Evolutionary conservation across 2,888 invertebrate species (phyloP), one percentile per base, ranked within the genome.

Genomic region (Linnaemya tessellans): DNA sequence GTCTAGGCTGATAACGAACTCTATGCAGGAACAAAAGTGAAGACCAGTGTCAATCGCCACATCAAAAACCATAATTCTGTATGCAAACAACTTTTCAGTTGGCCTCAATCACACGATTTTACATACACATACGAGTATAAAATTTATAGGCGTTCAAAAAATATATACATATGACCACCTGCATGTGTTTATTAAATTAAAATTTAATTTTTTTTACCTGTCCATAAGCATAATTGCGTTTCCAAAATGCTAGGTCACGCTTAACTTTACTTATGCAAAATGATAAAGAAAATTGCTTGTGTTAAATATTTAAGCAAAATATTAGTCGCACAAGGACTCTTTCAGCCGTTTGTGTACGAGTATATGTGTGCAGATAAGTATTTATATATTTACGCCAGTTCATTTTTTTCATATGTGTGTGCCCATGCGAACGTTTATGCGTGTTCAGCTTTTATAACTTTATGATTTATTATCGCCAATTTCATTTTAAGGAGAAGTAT

Each of bases 181-280:
- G 77, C 35, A 80, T 77, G 58, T 75, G 56, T 60, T 49, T 25
- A 54, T 58, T 56, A 30, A 60, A 15, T 38, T 46, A 9, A 8
- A 15, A 71, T n/a, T n/a, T n/a, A n/a, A n/a, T n/a, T 62, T 71
- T 71, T 71, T 60, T 3, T 4, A n/a, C 18, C 15, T 22, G 25
- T 35, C 60, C 71, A 22, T 35, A 13, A 49, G 41, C 30, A 73
- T 81, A 68, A 81, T 73, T 84, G 68, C 25, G 68, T 84, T 81
- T 73, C 49, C 43, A 70, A 78, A 81, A 84, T 84, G 81, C 68
- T 43, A 74, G 64, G 70, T 84, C 81, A 84, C 84, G 84, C 73
- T 77, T 80, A 73, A 3, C 4, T n/a, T 70, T 18, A 56, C 51
- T 20, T 25, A n/a, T 20, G n/a, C 51, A 70, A 10, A 11, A 60